Conservation (phyloP, 2,113 vertebrate genomes). For the Phoxinus phoxinus region DNA sequence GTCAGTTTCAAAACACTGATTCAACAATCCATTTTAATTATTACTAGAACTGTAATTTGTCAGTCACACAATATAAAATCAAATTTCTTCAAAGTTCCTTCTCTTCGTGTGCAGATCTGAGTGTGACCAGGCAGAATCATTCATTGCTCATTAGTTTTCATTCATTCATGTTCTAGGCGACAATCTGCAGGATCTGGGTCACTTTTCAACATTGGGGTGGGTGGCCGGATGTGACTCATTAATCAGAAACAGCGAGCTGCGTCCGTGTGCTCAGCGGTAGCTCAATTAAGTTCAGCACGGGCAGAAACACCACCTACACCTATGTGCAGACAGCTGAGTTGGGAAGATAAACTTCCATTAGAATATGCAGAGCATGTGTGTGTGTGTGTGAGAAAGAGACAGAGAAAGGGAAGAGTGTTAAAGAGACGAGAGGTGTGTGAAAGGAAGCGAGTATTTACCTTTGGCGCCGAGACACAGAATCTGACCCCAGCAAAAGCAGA, state of each 20-base stretch:
- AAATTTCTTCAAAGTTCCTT: neutral
- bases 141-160: slow-evolving; percentile 29
- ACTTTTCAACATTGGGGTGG: slow-evolving; percentile 11
- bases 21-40: neutral
- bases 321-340: neutral
- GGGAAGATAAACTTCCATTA: slow-evolving; percentile 17
- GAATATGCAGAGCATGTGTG: neutral
- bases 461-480: neutral
- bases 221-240: slow-evolving; percentile 8
- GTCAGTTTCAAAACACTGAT: neutral
- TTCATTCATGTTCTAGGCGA: slow-evolving; percentile 19
- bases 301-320: neutral
- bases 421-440: neutral
- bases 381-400: neutral
- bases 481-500: neutral
- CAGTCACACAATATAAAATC: neutral
- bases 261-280: neutral
- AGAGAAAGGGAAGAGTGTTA: neutral
- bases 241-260: neutral
- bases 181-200: slow-evolving; percentile 32
- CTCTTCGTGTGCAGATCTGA: slow-evolving; percentile 24
- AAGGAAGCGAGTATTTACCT: slow-evolving; percentile 10
- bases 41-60: too few species aligned
- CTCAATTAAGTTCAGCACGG: neutral
- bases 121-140: neutral